Conservation (phyloP, 2,797 vertebrate species). For the Brotogeris chrysoptera region DNA sequence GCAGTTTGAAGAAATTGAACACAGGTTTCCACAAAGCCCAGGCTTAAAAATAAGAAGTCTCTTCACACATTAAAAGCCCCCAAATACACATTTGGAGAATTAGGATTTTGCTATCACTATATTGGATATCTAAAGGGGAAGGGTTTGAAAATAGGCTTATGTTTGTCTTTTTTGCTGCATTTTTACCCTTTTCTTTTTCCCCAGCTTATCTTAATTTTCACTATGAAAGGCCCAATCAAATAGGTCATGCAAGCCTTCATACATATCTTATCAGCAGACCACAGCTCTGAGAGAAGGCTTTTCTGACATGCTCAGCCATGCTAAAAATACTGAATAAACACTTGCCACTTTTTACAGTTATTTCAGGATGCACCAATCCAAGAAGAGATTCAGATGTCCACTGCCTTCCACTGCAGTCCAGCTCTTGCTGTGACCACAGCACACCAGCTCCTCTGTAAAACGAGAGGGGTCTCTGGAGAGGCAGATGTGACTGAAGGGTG, state of each 20-base stretch:
- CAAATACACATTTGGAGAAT: conserved; percentile 11
- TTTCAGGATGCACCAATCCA: fast-evolving
- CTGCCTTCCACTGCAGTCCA: fast-evolving
- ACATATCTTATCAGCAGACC: not conserved
- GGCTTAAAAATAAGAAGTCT: not conserved
- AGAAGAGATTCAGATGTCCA: not conserved
- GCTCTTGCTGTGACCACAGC: not conserved
- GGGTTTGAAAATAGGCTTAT: conserved; percentile 22
- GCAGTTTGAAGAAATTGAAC: not conserved
- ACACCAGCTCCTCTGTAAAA: not conserved
- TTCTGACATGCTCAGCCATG: not conserved
- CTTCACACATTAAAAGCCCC: not conserved
- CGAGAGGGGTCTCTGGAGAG: not conserved
- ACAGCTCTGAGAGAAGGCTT: not conserved
- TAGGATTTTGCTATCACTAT: not conserved
- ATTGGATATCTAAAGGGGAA: not conserved
- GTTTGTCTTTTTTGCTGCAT: not conserved
- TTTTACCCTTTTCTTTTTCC: not conserved
- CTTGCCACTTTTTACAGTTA: not conserved
- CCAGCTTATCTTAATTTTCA: not conserved
- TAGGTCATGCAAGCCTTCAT: not conserved
- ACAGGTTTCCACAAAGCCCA: not conserved
- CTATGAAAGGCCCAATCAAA: not conserved
- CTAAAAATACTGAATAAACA: not conserved
- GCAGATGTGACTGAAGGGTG: not conserved